phyloP scores from a whole-genome alignment of 2,888 invertebrate species.

The Germaria angustata region DNA sequence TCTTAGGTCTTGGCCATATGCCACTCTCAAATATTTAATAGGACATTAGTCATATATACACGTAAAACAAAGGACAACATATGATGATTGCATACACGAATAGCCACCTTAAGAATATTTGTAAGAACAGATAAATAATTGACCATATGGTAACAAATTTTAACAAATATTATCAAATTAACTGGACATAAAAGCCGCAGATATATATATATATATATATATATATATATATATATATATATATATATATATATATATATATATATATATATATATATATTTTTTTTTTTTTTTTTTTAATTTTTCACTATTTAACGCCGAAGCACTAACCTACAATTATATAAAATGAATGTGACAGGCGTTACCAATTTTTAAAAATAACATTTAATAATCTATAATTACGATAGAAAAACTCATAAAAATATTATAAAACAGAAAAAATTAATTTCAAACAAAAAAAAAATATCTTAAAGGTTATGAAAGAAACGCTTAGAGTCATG shows the following conservation, averaged over 20 bases:
- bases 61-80: constrained; percentile 31
- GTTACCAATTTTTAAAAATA: constrained; percentile 68
- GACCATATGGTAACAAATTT: constrained; percentile 57
- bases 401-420: background rate
- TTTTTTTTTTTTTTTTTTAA: no score
- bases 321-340: constrained; percentile 16
- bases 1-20: constrained; percentile 57
- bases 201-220: no score
- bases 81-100: constrained; percentile 7
- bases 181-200: constrained; percentile 54
- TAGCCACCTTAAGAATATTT: background rate
- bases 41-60: constrained; percentile 29
- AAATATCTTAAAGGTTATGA: constrained; percentile 43
- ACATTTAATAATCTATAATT: constrained; percentile 63
- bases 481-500: background rate
- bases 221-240: no score
- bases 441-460: constrained; percentile 18
- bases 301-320: constrained; percentile 52
- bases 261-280: no score
- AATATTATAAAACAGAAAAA: background rate
- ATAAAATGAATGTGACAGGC: constrained; percentile 67
- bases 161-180: constrained; percentile 57
- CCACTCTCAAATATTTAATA: background rate
- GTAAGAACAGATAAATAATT: background rate
- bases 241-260: no score